phyloP scores from a whole-genome alignment of 35 echinoderm and acorn worm genomes.

The Acanthaster planci region DNA sequence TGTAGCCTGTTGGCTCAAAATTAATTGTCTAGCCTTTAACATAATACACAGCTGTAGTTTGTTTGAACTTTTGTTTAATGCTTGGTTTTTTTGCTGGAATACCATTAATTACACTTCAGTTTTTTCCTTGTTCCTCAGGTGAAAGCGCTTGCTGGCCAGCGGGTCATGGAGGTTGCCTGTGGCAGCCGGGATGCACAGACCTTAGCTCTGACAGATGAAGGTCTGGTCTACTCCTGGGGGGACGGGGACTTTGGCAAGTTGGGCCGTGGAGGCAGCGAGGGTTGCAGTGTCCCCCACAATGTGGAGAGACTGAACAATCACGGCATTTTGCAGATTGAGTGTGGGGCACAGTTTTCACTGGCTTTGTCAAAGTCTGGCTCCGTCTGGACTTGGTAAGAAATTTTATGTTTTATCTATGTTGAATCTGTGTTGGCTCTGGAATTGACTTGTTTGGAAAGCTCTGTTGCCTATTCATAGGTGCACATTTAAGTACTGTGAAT shows the following conservation, averaged over 20 bases:
- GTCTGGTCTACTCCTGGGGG: conserved; percentile 93
- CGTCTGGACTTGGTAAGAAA: conserved; percentile 93
- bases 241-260: conserved; percentile 98
- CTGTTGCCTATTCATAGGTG: no score
- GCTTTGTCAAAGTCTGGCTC: conserved; percentile 80
- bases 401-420: neutral
- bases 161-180: conserved; percentile 78
- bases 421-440: no score
- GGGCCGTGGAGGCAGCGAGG: conserved; percentile 92
- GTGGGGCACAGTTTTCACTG: conserved; percentile 94
- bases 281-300: conserved; percentile 86
- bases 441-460: no score
- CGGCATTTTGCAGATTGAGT: conserved; percentile 95
- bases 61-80: no score
- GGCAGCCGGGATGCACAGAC: conserved; percentile 97
- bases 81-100: no score
- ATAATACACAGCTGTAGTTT: no score
- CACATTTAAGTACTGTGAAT: no score
- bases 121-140: conserved; percentile 44
- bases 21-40: no score
- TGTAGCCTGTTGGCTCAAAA: no score
- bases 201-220: conserved; percentile 87
- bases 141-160: conserved; percentile 75
- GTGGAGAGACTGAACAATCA: conserved; percentile 91
- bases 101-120: neutral